These are phyloP conservation scores for Ailuropoda melanoleuca DNA, from an alignment of 2,113 vertebrate genomes.

Conservation along the genomic window DNA sequence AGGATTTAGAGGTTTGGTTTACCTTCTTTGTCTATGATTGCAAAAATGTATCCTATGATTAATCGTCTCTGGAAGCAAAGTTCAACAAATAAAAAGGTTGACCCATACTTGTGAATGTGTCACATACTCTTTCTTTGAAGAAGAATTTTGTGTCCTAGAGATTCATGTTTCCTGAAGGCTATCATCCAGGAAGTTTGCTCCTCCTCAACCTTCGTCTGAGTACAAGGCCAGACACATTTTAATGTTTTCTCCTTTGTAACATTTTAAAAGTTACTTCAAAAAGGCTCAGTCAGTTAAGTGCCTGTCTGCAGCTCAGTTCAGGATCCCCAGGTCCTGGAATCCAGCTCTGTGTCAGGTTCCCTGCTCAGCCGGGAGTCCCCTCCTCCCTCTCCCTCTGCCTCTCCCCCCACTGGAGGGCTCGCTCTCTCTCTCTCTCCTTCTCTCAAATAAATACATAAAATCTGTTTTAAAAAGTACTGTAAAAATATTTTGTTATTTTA, in stretches of 20 bases:
- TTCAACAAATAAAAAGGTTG: neutral
- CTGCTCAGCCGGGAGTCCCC: neutral
- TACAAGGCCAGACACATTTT: neutral
- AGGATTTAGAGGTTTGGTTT: slow-evolving; percentile 35
- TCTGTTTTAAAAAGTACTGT: neutral
- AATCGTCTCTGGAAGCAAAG: neutral
- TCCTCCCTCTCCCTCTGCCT: neutral
- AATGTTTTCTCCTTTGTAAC: neutral
- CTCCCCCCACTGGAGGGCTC: neutral
- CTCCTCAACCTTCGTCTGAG: neutral
- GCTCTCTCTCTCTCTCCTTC: neutral
- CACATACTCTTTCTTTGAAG: neutral
- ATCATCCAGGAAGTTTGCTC: neutral
- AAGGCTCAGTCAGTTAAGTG: neutral
- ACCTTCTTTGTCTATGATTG: neutral
- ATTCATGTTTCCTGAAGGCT: neutral
- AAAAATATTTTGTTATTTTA: neutral
- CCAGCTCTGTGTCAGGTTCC: neutral
- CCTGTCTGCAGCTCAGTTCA: neutral
- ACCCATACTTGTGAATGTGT: neutral
- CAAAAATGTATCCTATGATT: neutral
- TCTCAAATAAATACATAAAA: neutral
- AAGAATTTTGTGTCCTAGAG: neutral
- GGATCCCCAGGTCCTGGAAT: neutral
- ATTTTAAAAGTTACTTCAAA: neutral